phyloP scores from a whole-genome alignment of 2,888 invertebrate genomes.

The Drosophila planitibia region DNA sequence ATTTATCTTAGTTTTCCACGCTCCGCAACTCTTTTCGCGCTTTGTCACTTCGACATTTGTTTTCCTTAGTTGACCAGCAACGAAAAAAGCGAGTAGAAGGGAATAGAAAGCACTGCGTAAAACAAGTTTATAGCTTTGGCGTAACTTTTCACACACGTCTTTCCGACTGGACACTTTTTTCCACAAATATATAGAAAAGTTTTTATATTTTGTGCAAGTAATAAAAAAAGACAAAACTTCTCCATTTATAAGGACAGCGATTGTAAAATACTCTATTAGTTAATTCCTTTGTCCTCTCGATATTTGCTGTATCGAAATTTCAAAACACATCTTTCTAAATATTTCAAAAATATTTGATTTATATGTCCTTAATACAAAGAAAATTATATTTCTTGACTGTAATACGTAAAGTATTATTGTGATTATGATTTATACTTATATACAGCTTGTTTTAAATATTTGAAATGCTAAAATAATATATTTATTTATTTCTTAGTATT shows the following conservation, averaged over 20 bases:
- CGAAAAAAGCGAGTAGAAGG: conserved; percentile 15
- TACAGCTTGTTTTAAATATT: neutral
- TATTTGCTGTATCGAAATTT: neutral
- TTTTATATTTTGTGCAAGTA: conserved; percentile 51
- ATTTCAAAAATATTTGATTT: neutral
- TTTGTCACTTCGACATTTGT: conserved; percentile 73
- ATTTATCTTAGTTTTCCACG: conserved; percentile 73
- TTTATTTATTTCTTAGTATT: conserved; percentile 4
- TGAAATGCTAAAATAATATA: neutral
- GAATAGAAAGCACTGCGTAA: conserved; percentile 58
- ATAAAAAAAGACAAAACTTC: conserved; percentile 26
- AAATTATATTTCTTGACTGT: neutral
- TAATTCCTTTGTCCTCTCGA: too few species aligned
- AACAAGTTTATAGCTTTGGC: conserved; percentile 69
- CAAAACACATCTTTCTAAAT: neutral
- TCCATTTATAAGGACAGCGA: neutral
- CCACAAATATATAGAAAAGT: conserved; percentile 60
- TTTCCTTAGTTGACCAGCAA: conserved; percentile 68
- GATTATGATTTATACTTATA: neutral
- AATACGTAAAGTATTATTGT: neutral
- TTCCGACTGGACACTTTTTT: conserved; percentile 45
- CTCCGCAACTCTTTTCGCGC: conserved; percentile 67
- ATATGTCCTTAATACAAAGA: neutral
- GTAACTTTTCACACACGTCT: conserved; percentile 63
- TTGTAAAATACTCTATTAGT: conserved; percentile 21